phyloP scores from a whole-genome alignment of 2,888 invertebrate species.

The Dynastes hyllus region DNA sequence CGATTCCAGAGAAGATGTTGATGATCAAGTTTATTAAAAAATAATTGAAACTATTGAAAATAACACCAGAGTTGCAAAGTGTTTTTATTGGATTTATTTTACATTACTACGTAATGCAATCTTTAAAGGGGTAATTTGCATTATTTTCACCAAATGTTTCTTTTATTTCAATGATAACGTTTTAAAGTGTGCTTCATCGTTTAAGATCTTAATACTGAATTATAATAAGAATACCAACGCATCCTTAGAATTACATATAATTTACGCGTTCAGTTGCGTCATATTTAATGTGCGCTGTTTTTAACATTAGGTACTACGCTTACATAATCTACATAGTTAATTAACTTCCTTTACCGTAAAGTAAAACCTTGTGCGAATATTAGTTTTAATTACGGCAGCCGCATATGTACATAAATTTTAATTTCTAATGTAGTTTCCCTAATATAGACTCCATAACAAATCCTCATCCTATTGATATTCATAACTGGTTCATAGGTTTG shows the following conservation, averaged over 20 bases:
- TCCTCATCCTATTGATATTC: neutral
- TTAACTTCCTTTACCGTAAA: slow-evolving; percentile 15
- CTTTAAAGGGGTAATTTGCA: too few species aligned
- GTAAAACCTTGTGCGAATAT: neutral
- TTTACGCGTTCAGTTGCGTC: neutral
- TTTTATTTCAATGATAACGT: too few species aligned
- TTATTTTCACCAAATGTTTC: too few species aligned
- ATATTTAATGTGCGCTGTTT: neutral
- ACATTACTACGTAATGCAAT: too few species aligned
- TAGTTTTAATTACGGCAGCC: neutral
- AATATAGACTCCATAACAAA: neutral
- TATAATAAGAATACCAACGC: neutral
- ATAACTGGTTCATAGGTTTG: neutral
- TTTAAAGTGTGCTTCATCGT: too few species aligned
- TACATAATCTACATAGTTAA: slow-evolving; percentile 26
- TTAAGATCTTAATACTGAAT: neutral
- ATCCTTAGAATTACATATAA: neutral
- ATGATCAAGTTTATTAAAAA: too few species aligned
- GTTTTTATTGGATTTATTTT: too few species aligned
- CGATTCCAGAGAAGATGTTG: too few species aligned
- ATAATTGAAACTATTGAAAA: too few species aligned
- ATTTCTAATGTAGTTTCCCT: neutral
- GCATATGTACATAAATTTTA: neutral
- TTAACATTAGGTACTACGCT: slow-evolving; percentile 1
- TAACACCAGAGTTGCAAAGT: too few species aligned